Evolutionary conservation across 1,140 invertebrate genomes (phyloP).

Genomic region (Tetragnatha versicolor): DNA sequence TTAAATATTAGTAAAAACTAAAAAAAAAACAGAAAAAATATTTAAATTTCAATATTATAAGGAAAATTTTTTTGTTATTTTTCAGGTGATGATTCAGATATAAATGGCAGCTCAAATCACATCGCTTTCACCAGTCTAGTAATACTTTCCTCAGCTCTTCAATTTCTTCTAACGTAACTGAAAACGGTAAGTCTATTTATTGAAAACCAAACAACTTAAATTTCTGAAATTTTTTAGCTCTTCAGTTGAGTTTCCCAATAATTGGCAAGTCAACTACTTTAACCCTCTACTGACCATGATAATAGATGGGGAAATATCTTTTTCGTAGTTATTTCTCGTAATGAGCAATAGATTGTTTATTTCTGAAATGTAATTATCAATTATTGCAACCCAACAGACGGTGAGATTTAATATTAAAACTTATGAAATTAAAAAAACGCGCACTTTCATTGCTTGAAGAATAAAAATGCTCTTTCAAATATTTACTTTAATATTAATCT

Average conservation of each 20-base stretch:
- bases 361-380: no score
- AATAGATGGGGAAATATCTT: no score
- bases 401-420: no score
- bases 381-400: no score
- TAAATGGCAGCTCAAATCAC: neutral
- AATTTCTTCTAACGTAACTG: slow-evolving; percentile 12
- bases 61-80: neutral
- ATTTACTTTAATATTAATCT: no score
- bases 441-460: no score
- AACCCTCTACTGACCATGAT: no score
- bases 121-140: neutral
- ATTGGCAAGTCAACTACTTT: no score
- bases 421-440: no score
- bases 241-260: neutral
- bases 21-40: neutral
- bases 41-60: neutral
- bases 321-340: no score
- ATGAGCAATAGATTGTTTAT: no score
- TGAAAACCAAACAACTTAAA: neutral
- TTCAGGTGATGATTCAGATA: slow-evolving; percentile 24
- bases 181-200: neutral
- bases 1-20: neutral
- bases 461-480: no score
- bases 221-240: neutral
- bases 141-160: neutral